Conservation (phyloP, 2,888 invertebrate species). For the Drosophila colorata region DNA sequence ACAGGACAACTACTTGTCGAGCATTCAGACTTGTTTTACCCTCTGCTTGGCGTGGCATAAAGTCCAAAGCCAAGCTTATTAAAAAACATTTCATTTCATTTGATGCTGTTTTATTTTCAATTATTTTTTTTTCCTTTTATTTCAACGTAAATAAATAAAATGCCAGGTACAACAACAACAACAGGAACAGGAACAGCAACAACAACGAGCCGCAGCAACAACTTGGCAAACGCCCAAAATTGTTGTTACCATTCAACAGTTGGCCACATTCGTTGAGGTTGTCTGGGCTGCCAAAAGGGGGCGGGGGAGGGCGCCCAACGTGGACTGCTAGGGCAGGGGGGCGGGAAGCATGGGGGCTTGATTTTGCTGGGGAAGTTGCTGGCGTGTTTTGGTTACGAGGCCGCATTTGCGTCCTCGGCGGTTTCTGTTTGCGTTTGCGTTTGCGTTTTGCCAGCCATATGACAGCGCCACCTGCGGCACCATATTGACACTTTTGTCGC, state of each 20-base stretch:
- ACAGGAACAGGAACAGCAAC: constrained; percentile 1
- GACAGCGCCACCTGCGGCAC: constrained; percentile 75
- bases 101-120: constrained; percentile 7
- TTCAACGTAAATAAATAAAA: constrained; percentile 62
- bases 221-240: constrained; percentile 52
- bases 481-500: constrained; percentile 65
- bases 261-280: constrained; percentile 59
- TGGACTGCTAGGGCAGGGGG: too few relatives aligned
- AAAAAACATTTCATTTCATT: constrained; percentile 48
- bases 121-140: constrained; percentile 17
- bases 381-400: constrained; percentile 64
- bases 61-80: constrained; percentile 41
- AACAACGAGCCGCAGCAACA: constrained; percentile 8
- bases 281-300: constrained; percentile 21
- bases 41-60: constrained; percentile 3
- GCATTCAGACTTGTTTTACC: neutral
- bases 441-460: constrained; percentile 74
- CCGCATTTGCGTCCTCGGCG: constrained; percentile 60
- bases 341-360: neutral
- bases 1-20: neutral
- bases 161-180: constrained; percentile 16
- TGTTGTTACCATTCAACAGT: constrained; percentile 68
- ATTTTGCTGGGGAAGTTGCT: constrained; percentile 10
- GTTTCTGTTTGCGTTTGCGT: constrained; percentile 75
- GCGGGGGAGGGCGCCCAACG: neutral